Conservation (phyloP, 2,888 invertebrate genomes). For the Synergus umbraculus region DNA sequence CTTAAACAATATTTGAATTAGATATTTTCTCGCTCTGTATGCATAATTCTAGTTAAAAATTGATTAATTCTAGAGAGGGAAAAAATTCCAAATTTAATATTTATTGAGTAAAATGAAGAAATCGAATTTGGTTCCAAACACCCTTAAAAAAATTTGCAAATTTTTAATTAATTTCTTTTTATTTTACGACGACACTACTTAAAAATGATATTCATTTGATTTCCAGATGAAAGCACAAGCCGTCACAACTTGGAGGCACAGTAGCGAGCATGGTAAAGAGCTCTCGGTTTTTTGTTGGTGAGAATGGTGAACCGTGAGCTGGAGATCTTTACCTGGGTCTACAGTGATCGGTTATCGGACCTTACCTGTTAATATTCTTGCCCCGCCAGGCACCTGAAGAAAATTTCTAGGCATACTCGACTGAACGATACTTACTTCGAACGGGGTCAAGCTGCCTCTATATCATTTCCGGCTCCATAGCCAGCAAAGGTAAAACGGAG, state of each 20-base stretch:
- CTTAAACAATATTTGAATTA: too few relatives aligned
- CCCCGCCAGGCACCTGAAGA: slow-evolving; percentile 46
- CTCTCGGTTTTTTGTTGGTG: slow-evolving; percentile 91
- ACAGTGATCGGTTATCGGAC: slow-evolving; percentile 65
- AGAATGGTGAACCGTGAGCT: slow-evolving; percentile 75
- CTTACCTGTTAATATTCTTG: slow-evolving; percentile 50
- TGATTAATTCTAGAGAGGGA: too few relatives aligned
- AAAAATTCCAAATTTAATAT: too few relatives aligned
- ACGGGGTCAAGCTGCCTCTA: neutral
- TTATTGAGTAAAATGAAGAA: too few relatives aligned
- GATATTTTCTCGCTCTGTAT: too few relatives aligned
- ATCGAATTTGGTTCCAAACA: too few relatives aligned
- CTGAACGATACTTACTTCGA: neutral
- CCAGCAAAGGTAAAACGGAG: slow-evolving; percentile 7
- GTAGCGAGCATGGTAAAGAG: slow-evolving; percentile 85
- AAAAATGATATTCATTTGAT: slow-evolving; percentile 50
- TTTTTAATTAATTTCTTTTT: neutral
- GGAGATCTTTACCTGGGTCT: slow-evolving; percentile 61
- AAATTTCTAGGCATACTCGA: slow-evolving; percentile 48
- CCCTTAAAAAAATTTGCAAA: too few relatives aligned
- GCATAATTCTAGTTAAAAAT: too few relatives aligned
- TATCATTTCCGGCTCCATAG: neutral
- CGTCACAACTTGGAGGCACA: slow-evolving; percentile 87
- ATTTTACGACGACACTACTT: neutral
- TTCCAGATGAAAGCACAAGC: slow-evolving; percentile 87